phyloP scores from a whole-genome alignment of 1,140 invertebrate species.

The Laupala kohalensis region DNA sequence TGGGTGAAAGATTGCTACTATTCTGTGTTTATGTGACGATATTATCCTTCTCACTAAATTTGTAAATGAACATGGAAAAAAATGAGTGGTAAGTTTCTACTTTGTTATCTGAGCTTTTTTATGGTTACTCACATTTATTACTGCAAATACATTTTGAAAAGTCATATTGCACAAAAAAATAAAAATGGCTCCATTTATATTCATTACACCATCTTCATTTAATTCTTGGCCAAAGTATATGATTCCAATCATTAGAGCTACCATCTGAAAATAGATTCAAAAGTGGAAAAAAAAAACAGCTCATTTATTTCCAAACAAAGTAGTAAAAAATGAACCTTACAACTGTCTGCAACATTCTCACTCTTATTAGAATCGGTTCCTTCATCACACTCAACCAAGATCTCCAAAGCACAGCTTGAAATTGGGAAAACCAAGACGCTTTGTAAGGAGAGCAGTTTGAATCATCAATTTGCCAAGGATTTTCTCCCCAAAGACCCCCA shows the following conservation, averaged over 20 bases:
- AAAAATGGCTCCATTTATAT: constrained; percentile 92
- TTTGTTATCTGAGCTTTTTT: neutral
- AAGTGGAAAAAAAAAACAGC: no score
- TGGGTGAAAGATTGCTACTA: no score
- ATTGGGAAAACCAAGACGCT: constrained; percentile 77
- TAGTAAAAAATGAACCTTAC: no score
- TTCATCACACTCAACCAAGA: constrained; percentile 77
- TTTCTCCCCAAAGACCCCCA: constrained; percentile 1
- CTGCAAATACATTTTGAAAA: constrained; percentile 81
- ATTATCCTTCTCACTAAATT: no score
- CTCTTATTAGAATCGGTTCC: constrained; percentile 80
- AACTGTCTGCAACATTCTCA: constrained; percentile 74
- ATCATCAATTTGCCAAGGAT: neutral
- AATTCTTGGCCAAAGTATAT: constrained; percentile 78
- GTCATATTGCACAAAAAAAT: constrained; percentile 87
- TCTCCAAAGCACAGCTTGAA: constrained; percentile 77
- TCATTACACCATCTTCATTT: constrained; percentile 81
- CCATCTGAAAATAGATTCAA: constrained; percentile 57
- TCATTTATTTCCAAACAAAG: no score
- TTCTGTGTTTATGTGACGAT: no score
- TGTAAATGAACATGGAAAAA: no score
- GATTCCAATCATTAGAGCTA: constrained; percentile 71
- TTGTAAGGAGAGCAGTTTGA: constrained; percentile 42
- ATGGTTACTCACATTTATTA: constrained; percentile 61
- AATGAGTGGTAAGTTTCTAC: no score